Conservation (phyloP, 2,888 invertebrate species). For the Mycalesis mineus region DNA sequence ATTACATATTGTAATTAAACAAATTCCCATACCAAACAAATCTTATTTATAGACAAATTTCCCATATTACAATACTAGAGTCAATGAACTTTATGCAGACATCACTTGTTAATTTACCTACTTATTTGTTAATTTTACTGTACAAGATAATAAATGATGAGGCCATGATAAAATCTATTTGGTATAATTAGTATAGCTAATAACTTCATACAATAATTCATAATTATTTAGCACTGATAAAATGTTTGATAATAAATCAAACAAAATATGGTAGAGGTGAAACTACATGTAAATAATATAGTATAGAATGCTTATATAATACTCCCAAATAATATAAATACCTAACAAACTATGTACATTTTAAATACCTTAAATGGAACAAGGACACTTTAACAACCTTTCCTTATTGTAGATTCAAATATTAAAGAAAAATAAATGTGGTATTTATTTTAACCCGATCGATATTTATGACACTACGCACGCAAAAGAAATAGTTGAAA, state of each 20-base stretch:
- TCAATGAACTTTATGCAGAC: not conserved
- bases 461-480: not conserved
- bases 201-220: no score
- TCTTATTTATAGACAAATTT: no score
- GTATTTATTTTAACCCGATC: not conserved
- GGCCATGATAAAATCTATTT: not conserved
- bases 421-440: not conserved
- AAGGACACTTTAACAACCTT: no score
- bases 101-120: no score
- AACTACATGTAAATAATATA: no score
- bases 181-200: no score
- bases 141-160: not conserved
- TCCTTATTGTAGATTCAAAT: no score
- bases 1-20: no score
- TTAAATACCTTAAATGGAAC: not conserved
- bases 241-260: no score
- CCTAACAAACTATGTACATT: not conserved
- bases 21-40: no score
- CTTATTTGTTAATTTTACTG: not conserved
- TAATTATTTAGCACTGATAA: no score
- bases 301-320: not conserved
- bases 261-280: no score
- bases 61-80: not conserved
- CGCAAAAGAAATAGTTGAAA: not conserved
- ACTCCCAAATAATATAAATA: not conserved